Evolutionary conservation across 2,797 vertebrate genomes (phyloP).

Genomic region (Anomalospiza imberbis): DNA sequence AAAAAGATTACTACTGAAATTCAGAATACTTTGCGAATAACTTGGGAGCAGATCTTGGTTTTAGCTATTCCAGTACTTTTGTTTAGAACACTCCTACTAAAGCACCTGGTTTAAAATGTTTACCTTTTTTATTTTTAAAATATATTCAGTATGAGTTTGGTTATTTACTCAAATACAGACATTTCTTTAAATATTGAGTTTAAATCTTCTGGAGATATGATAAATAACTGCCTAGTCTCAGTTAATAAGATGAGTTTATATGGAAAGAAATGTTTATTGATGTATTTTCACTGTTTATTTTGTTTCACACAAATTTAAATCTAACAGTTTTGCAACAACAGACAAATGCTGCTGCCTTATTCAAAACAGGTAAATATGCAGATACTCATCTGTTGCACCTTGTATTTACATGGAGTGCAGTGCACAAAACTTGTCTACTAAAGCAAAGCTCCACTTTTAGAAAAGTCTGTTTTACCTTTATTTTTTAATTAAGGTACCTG

Average conservation of each 20-base stretch:
- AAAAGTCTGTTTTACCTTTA: not conserved
- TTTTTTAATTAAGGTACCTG: not conserved
- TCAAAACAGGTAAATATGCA: not conserved
- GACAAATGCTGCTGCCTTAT: not conserved
- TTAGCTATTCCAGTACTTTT: not conserved
- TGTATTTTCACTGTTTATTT: not conserved
- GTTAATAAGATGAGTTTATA: not conserved
- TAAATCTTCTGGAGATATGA: not conserved
- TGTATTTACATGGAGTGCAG: not conserved
- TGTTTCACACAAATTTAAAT: not conserved
- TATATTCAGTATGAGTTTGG: not conserved
- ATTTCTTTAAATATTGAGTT: not conserved
- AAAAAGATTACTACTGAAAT: not conserved
- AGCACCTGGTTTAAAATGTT: not conserved
- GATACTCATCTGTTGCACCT: fast-evolving
- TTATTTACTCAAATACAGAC: not conserved
- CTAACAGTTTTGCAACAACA: not conserved
- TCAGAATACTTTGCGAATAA: not conserved
- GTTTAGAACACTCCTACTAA: not conserved
- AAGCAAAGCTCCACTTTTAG: not conserved
- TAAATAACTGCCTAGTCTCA: not conserved
- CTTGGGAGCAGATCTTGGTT: not conserved
- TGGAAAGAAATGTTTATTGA: not conserved
- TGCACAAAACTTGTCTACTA: not conserved
- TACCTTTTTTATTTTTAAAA: not conserved